These are phyloP conservation scores for Chionis minor DNA, from an alignment of 2,113 vertebrate genomes.

Conservation along the genomic window DNA sequence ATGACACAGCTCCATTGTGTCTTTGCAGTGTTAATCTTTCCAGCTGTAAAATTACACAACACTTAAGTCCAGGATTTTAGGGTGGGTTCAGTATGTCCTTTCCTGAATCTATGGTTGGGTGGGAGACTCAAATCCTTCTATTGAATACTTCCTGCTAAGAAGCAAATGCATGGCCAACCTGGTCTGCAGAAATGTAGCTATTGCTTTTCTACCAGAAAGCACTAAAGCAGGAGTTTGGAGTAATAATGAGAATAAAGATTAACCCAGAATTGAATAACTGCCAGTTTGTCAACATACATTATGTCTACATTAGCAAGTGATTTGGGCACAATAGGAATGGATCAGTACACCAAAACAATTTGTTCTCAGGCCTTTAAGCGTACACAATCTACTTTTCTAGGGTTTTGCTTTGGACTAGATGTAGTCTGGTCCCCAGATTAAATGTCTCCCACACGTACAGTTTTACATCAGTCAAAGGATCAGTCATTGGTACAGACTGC, in stretches of 20 bases:
- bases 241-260: not conserved
- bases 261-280: not conserved
- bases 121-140: not conserved
- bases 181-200: not conserved
- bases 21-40: conserved; percentile 49
- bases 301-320: not conserved
- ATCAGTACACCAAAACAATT: not conserved
- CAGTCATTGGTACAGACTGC: not conserved
- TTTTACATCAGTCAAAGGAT: not conserved
- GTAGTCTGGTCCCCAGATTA: not conserved
- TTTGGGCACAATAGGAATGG: not conserved
- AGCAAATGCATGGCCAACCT: not conserved
- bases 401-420: not conserved
- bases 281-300: not conserved
- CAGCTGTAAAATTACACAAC: conserved; percentile 3
- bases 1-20: conserved; percentile 13
- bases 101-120: not conserved
- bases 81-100: conserved; percentile 26
- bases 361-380: not conserved
- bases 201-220: not conserved
- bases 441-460: not conserved
- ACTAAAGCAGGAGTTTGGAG: not conserved
- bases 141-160: conserved; percentile 39
- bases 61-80: conserved; percentile 4
- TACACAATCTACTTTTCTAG: not conserved